phyloP scores from a whole-genome alignment of 2,888 invertebrate species.

The Plagiodera versicolora region DNA sequence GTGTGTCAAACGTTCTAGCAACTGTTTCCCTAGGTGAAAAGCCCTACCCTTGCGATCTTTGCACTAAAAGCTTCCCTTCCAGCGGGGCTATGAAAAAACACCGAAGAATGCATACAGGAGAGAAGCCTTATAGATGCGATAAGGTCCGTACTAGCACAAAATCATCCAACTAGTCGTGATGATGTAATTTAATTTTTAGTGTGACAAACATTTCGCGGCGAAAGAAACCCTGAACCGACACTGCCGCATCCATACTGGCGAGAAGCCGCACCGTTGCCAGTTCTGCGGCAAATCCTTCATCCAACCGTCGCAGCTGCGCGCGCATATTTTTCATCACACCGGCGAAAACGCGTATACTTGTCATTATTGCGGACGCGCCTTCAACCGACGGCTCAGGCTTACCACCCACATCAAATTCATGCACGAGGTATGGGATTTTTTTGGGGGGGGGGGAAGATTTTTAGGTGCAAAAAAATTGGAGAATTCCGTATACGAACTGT shows the following conservation, averaged over 20 bases:
- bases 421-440: conserved; percentile 66
- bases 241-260: conserved; percentile 58
- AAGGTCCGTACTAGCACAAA: conserved; percentile 38
- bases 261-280: conserved; percentile 64
- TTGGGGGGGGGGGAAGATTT: no score
- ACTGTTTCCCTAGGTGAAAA: conserved; percentile 54
- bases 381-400: conserved; percentile 53
- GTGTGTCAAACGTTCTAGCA: no score
- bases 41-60: conserved; percentile 73
- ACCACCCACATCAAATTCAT: conserved; percentile 62
- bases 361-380: conserved; percentile 58
- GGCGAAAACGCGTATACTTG: conserved; percentile 71
- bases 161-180: no score
- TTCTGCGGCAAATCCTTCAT: conserved; percentile 81
- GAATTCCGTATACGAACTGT: no score
- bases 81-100: conserved; percentile 79
- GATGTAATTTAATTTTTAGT: no score
- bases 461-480: no score
- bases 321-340: conserved; percentile 76
- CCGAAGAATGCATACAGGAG: conserved; percentile 58
- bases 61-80: conserved; percentile 73
- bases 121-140: conserved; percentile 63
- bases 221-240: conserved; percentile 69
- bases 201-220: conserved; percentile 75
- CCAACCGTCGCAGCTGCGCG: conserved; percentile 74